Conservation (phyloP, 2,113 vertebrate species). For the Carassius auratus region DNA sequence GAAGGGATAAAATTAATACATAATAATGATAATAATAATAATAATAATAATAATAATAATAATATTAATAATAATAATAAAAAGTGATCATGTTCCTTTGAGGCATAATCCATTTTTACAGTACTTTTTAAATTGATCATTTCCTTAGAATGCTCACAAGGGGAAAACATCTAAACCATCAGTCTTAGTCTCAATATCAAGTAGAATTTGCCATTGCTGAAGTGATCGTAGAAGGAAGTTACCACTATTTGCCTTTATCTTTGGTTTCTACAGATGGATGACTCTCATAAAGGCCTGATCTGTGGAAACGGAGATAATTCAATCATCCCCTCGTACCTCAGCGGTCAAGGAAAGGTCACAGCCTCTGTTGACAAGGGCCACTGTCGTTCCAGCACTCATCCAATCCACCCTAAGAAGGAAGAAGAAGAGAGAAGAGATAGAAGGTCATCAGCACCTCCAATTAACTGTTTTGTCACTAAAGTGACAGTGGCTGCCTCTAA, state of each 20-base stretch:
- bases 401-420: conserved; percentile 14
- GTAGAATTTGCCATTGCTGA: no score
- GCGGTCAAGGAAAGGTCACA: conserved; percentile 35
- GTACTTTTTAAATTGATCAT: no score
- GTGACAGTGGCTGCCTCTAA: not conserved
- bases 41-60: no score
- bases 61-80: no score
- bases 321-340: conserved; percentile 46
- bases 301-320: conserved; percentile 69
- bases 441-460: conserved; percentile 48
- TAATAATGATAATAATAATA: no score
- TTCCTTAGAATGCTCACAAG: no score
- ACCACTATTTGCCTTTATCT: not conserved
- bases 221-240: not conserved
- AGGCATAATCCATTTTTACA: no score
- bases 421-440: conserved; percentile 49
- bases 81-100: no score
- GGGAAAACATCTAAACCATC: no score
- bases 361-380: conserved; percentile 60
- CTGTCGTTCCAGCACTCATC: not conserved
- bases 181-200: no score
- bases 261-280: conserved; percentile 75
- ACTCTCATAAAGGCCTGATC: conserved; percentile 66
- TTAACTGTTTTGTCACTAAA: conserved; percentile 39
- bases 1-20: no score